Base-by-base conservation (phyloP, 2,113 vertebrate genomes). In the Crotalus helleri region DNA sequence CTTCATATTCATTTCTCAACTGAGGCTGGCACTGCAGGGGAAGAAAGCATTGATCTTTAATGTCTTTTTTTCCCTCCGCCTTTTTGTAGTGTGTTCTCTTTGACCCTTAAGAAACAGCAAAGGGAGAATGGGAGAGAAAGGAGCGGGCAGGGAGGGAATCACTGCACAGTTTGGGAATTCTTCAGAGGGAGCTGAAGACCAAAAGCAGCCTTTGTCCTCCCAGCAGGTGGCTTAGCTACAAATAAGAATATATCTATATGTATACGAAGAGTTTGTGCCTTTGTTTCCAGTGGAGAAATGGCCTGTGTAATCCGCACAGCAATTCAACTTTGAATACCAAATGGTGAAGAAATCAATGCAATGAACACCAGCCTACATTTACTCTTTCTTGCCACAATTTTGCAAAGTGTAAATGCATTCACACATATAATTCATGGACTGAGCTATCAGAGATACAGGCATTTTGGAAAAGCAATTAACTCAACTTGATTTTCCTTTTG, bases 1-100 rank as follows among this genome's bases (percentile, higher is more conserved):
- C 93, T 96, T 97, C 94, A 94, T 96, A 97, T 96, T 97, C 93
- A 97, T 98, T 98, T 97, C 95, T 98, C 96, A 98, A 91, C 91
- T 39, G 87, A 96, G 85, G 88, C 94, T 95, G 91, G 93, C 92
- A 97, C 90, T 93, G 81, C 85, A 95, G 94, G 90, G 87, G 95
- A 24, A 97, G 24, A 94, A 94, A 54, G 33, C 87, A 96, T 24
- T 96, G 94, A 97, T 97, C 74, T 93, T 96, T 96, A 94, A 92
- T 90, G 49, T 91, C 64, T 94, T 95, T 93, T 95, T 93, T 74
- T 0, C 86, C 95, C 64, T 44, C 33, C 44, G 74, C 54, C 5
- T 90, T 88, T 97, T 94, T 93, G 87, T 94, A 95, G 95, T 81
- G 1, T 11, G 55, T 93, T 86, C 15, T 93, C 97, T 96, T 92